Conservation (phyloP, 2,113 vertebrate species). For the Bettongia penicillata region DNA sequence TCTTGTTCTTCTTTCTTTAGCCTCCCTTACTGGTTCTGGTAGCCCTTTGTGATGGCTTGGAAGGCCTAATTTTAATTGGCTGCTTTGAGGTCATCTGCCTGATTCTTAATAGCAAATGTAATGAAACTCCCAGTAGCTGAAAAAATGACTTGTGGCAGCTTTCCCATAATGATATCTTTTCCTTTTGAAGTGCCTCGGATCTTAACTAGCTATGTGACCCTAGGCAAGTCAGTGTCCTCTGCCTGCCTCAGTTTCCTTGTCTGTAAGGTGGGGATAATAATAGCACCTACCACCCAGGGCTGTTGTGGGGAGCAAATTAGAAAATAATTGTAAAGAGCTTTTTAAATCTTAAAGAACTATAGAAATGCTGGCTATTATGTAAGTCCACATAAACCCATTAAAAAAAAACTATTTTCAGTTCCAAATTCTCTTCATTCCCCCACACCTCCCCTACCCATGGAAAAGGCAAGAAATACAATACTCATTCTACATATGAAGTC, state of each 20-base stretch:
- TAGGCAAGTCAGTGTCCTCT: too few species aligned
- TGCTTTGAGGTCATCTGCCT: constrained; percentile 1
- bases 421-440: neutral
- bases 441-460: neutral
- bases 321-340: neutral
- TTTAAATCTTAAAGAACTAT: neutral
- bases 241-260: neutral
- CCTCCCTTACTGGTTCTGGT: too few species aligned
- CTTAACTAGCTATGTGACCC: neutral
- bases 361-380: neutral
- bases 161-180: neutral
- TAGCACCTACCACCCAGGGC: neutral
- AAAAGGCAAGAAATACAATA: neutral
- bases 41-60: neutral
- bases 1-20: neutral
- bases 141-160: neutral
- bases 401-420: neutral
- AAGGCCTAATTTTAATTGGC: neutral
- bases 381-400: neutral
- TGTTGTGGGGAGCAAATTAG: neutral
- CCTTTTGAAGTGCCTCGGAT: neutral
- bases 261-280: neutral
- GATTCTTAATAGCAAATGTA: constrained; percentile 28
- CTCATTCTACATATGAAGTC: neutral
- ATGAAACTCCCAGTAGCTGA: neutral